phyloP scores from a whole-genome alignment of 2,797 vertebrate species.

The Sarcophilus harrisii region DNA sequence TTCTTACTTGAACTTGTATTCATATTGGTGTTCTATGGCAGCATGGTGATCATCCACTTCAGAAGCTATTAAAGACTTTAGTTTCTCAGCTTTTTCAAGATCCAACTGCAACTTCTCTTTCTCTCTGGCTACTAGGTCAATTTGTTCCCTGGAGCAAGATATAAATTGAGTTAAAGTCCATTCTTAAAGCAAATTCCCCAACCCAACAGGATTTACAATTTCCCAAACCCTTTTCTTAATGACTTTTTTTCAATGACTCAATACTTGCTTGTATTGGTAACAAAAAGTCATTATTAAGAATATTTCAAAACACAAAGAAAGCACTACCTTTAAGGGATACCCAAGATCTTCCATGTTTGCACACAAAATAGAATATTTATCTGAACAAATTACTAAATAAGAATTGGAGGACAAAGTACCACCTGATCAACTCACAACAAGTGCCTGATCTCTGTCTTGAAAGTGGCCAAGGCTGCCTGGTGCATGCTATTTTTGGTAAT shows the following conservation, averaged over 20 bases:
- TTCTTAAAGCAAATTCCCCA: not conserved
- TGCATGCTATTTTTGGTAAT: conserved; percentile 93
- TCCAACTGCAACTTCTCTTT: conserved; percentile 94
- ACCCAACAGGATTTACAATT: not conserved
- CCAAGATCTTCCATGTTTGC: not conserved
- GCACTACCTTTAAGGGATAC: too few relatives aligned
- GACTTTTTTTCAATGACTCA: not conserved
- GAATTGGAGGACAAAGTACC: not conserved
- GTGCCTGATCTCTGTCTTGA: conserved; percentile 94
- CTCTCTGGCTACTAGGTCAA: conserved; percentile 92
- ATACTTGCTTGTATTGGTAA: not conserved
- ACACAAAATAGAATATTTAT: not conserved
- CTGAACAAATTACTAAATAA: fast-evolving
- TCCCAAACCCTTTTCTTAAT: not conserved
- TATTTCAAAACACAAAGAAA: not conserved
- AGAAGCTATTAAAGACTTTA: conserved; percentile 93
- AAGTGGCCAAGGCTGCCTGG: conserved; percentile 94
- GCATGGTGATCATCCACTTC: conserved; percentile 97
- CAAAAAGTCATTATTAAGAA: not conserved
- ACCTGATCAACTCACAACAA: conserved; percentile 89
- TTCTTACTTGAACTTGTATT: conserved; percentile 89
- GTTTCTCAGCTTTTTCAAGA: conserved; percentile 94
- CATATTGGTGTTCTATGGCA: conserved; percentile 93
- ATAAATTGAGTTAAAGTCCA: conserved; percentile 15
- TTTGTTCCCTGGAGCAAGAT: conserved; percentile 86